Percentiles rank a stretch among this genome's conserved stretches.
Conservation (phyloP, 2,113 vertebrate genomes). For the Lepidothrix coronata region DNA sequence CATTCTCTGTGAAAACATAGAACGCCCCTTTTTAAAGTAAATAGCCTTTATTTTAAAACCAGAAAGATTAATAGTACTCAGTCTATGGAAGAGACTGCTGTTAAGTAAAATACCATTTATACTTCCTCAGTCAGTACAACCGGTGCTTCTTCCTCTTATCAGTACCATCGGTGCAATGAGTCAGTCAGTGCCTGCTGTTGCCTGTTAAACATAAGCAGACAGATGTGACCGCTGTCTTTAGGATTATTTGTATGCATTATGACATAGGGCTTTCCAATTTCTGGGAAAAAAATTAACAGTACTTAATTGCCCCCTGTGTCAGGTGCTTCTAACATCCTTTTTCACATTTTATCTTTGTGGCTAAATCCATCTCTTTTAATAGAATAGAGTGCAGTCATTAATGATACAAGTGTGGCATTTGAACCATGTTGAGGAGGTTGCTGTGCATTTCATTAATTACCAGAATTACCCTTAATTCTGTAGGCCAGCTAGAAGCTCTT, state of each 20-base stretch:
- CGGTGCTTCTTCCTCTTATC: conserved; percentile 26
- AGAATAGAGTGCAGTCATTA: conserved; percentile 37
- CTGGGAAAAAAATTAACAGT: conserved; percentile 40
- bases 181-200: conserved; percentile 43
- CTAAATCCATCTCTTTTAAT: conserved; percentile 30
- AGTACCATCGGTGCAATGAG: conserved; percentile 10
- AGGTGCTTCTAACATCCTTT: neutral
- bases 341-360: neutral
- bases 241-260: conserved; percentile 29
- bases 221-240: conserved; percentile 1
- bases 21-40: conserved; percentile 50
- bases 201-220: conserved; percentile 36
- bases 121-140: neutral
- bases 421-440: neutral
- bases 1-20: conserved; percentile 51
- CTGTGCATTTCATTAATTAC: neutral
- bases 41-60: conserved; percentile 60
- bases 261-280: conserved; percentile 22
- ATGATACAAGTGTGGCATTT: conserved; percentile 33
- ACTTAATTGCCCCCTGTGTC: conserved; percentile 4
- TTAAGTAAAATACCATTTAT: conserved; percentile 58
- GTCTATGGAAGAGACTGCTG: neutral
- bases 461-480: neutral
- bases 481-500: neutral
- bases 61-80: conserved; percentile 48